Conservation (phyloP, 2,797 vertebrate species). For the Nothura maculosa region DNA sequence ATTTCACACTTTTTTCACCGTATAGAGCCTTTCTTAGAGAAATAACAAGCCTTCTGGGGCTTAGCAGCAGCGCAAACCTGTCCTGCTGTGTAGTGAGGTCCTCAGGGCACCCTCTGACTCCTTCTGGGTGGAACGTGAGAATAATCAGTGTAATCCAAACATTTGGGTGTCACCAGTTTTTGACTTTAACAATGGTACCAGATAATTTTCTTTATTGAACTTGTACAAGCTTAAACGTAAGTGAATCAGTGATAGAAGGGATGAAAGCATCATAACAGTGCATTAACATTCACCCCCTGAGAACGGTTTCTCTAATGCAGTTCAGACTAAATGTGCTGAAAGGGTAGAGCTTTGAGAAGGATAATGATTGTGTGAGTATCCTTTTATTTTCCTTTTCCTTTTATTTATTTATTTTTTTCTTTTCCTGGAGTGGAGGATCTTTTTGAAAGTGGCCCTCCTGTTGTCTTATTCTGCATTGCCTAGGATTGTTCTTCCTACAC, state of each 20-base stretch:
- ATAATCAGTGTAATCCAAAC: slow-evolving; percentile 12
- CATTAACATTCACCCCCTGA: slow-evolving; percentile 49
- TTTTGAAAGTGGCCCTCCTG: slow-evolving; percentile 9
- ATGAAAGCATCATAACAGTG: slow-evolving; percentile 47
- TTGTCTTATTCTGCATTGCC: slow-evolving; percentile 9
- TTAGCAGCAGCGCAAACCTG: not conserved
- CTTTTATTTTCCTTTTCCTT: not conserved
- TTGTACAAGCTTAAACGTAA: slow-evolving; percentile 44
- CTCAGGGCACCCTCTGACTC: not conserved
- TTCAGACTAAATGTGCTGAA: slow-evolving; percentile 48
- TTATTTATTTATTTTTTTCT: not conserved
- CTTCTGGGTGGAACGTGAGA: not conserved
- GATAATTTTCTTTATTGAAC: slow-evolving; percentile 63
- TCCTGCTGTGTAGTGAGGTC: not conserved
- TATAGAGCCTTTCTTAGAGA: not conserved
- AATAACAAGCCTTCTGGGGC: not conserved
- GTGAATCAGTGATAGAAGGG: slow-evolving; percentile 44
- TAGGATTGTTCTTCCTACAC: not conserved
- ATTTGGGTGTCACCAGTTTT: slow-evolving; percentile 25
- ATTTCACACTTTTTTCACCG: not conserved
- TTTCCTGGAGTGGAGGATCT: not conserved
- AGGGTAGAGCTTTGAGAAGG: slow-evolving; percentile 25
- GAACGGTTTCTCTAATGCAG: slow-evolving; percentile 43
- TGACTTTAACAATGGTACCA: slow-evolving; percentile 19
- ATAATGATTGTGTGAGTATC: not conserved